phyloP scores from a whole-genome alignment of 53 echinoderm and acorn worm species.

The Antedon mediterranea region DNA sequence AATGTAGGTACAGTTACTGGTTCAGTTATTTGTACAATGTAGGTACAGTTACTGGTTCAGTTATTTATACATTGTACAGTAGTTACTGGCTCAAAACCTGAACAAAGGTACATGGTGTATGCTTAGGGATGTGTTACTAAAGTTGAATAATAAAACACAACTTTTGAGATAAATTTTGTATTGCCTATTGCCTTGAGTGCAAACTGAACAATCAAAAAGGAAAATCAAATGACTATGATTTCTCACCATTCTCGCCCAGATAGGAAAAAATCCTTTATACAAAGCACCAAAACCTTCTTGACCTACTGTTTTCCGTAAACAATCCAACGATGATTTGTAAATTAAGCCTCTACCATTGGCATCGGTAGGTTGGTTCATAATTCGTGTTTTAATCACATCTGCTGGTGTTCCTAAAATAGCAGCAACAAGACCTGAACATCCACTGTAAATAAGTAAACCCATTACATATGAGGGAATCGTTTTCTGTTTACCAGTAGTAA shows the following conservation, averaged over 20 bases:
- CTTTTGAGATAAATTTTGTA: too few species aligned
- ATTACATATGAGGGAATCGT: background rate
- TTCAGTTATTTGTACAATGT: too few species aligned
- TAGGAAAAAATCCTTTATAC: constrained; percentile 90
- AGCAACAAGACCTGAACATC: constrained; percentile 80
- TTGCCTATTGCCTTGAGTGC: too few species aligned
- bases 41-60: too few species aligned
- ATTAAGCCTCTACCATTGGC: constrained; percentile 45
- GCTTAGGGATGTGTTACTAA: too few species aligned
- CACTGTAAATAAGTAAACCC: constrained; percentile 16
- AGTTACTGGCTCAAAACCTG: too few species aligned
- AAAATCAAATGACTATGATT: too few species aligned
- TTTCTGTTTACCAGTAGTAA: background rate
- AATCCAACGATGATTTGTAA: constrained; percentile 86
- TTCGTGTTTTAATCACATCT: constrained; percentile 80
- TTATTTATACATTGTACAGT: too few species aligned
- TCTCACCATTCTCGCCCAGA: constrained; percentile 95
- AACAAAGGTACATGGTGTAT: too few species aligned
- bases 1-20: too few species aligned
- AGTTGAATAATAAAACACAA: too few species aligned
- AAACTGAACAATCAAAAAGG: too few species aligned
- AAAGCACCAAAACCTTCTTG: constrained; percentile 80
- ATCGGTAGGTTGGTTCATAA: constrained; percentile 89
- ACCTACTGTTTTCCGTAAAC: constrained; percentile 60
- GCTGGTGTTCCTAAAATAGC: constrained; percentile 85